These are phyloP conservation scores for Hippolais icterina DNA, from an alignment of 2,113 vertebrate species.

Conservation along the genomic window DNA sequence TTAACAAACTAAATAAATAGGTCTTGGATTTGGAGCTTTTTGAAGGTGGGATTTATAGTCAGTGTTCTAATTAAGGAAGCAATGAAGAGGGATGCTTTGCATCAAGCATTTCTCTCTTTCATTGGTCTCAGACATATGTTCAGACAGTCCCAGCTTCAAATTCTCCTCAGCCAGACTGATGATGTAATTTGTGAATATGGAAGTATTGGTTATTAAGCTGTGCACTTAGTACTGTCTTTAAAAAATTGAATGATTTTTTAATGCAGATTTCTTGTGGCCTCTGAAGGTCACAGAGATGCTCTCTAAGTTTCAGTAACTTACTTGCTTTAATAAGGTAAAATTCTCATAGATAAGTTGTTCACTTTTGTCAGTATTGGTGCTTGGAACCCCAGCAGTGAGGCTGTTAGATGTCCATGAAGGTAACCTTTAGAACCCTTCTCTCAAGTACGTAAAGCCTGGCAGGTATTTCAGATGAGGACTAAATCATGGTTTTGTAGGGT, in stretches of 20 bases:
- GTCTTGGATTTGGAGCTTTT: background rate
- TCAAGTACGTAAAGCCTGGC: background rate
- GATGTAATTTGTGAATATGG: background rate
- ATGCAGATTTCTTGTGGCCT: background rate
- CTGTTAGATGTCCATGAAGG: background rate
- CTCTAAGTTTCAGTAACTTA: background rate
- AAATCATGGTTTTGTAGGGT: background rate
- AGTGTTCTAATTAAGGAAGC: background rate
- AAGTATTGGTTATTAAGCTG: slow-evolving; percentile 26
- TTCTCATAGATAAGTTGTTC: background rate
- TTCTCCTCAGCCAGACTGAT: background rate
- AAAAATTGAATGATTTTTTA: background rate
- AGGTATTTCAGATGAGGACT: background rate
- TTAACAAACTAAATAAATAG: background rate
- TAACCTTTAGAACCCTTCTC: background rate
- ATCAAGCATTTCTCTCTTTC: background rate
- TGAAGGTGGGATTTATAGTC: background rate
- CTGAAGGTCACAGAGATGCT: background rate
- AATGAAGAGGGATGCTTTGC: background rate
- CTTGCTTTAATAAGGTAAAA: background rate
- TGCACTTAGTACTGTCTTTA: background rate
- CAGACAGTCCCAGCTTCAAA: background rate
- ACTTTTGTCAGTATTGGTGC: background rate
- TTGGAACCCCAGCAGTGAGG: background rate
- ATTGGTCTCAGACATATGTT: background rate